phyloP scores from a whole-genome alignment of 2,113 vertebrate genomes.

The Cyanoliseus patagonus region DNA sequence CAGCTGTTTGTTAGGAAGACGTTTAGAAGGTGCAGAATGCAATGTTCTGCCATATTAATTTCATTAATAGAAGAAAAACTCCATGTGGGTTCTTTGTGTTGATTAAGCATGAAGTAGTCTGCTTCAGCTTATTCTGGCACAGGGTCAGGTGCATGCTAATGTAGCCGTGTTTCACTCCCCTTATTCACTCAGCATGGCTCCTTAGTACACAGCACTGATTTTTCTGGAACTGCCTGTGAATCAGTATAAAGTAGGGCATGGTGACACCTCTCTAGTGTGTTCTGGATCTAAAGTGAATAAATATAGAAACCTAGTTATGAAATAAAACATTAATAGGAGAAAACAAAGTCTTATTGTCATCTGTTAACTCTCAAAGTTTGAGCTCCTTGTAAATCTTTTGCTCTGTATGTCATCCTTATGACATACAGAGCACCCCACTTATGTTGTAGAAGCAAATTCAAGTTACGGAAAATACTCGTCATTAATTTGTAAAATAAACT shows the following conservation, averaged over 20 bases:
- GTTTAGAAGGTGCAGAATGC: background rate
- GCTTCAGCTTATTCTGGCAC: background rate
- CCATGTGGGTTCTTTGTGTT: background rate
- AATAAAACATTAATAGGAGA: background rate
- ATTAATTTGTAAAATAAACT: background rate
- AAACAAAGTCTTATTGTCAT: background rate
- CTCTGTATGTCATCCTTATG: background rate
- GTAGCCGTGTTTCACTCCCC: background rate
- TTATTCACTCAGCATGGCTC: background rate
- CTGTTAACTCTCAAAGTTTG: background rate
- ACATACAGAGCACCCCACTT: background rate
- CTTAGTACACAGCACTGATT: background rate
- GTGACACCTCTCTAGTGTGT: background rate
- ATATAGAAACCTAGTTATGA: background rate
- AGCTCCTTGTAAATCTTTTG: background rate
- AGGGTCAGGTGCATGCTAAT: background rate
- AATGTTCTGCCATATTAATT: background rate
- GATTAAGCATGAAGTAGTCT: background rate
- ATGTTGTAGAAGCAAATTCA: background rate
- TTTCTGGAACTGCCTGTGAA: background rate
- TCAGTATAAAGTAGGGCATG: background rate
- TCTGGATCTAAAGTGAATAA: background rate
- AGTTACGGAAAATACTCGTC: background rate
- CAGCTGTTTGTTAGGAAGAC: background rate
- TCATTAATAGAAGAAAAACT: background rate